Evolutionary conservation across 2,113 vertebrate genomes (phyloP).

Genomic region (Falco punctatus): DNA sequence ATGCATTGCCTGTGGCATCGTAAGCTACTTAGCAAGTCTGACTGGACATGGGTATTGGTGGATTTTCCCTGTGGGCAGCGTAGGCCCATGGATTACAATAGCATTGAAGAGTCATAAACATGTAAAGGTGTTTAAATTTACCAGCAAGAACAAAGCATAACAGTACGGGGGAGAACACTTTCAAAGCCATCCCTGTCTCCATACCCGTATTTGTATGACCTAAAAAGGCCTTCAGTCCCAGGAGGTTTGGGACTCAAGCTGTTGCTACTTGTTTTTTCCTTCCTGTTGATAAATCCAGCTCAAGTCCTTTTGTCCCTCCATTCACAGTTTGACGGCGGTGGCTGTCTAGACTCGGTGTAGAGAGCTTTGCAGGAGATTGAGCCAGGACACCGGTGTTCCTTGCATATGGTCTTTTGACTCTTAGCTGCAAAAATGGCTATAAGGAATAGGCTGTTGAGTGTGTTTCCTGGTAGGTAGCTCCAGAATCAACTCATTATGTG

Average conservation of each 20-base stretch:
- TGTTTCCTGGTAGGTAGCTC: neutral
- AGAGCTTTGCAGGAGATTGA: neutral
- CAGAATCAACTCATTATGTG: neutral
- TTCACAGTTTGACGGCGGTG: neutral
- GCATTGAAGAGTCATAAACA: neutral
- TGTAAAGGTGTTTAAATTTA: conserved; percentile 1
- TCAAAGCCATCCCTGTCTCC: neutral
- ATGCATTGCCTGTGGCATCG: neutral
- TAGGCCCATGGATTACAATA: neutral
- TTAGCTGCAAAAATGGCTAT: neutral
- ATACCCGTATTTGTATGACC: neutral
- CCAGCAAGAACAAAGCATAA: neutral
- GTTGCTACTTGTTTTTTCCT: neutral
- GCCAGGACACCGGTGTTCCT: neutral
- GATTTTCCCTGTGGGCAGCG: neutral
- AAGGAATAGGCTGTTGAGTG: neutral
- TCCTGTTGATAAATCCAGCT: neutral
- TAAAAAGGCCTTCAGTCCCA: neutral
- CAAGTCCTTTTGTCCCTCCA: neutral
- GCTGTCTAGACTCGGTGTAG: neutral
- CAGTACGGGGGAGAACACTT: neutral
- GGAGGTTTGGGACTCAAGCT: neutral
- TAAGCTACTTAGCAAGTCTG: neutral
- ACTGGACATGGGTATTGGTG: neutral
- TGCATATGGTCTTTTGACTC: neutral